Conservation (phyloP, 2,797 vertebrate species). For the Acanthis flammea region DNA sequence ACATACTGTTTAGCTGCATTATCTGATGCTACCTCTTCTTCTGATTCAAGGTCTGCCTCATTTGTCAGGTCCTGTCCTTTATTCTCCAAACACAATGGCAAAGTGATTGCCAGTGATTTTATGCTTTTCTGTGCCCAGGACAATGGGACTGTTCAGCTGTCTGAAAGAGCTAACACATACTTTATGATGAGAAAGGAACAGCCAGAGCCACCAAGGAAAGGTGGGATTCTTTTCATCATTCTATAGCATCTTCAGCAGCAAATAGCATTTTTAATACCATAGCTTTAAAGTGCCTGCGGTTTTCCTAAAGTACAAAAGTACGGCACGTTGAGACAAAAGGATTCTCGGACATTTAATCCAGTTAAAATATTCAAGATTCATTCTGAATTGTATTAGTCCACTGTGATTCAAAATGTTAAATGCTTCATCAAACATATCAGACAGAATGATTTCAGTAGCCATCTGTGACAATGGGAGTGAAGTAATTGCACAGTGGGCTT, state of each 20-base stretch:
- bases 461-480: not conserved
- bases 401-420: slow-evolving; percentile 2
- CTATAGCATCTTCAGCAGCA: not conserved
- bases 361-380: not conserved
- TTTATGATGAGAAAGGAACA: not conserved
- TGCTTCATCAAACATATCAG: slow-evolving; percentile 16
- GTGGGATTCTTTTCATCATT: not conserved
- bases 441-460: not conserved
- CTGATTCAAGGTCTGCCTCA: not conserved
- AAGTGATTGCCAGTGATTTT: slow-evolving; percentile 23
- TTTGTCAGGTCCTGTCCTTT: not conserved
- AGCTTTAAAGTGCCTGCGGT: not conserved
- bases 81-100: not conserved
- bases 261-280: not conserved
- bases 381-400: not conserved
- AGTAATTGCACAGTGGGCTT: not conserved
- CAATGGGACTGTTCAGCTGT: not conserved
- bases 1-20: not conserved
- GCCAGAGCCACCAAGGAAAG: not conserved
- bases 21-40: not conserved
- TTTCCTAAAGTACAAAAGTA: not conserved
- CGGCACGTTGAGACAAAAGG: not conserved
- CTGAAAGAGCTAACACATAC: not conserved
- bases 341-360: not conserved
- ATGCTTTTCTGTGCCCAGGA: not conserved